phyloP scores from a whole-genome alignment of 1,140 invertebrate species.

The Samia ricini region DNA sequence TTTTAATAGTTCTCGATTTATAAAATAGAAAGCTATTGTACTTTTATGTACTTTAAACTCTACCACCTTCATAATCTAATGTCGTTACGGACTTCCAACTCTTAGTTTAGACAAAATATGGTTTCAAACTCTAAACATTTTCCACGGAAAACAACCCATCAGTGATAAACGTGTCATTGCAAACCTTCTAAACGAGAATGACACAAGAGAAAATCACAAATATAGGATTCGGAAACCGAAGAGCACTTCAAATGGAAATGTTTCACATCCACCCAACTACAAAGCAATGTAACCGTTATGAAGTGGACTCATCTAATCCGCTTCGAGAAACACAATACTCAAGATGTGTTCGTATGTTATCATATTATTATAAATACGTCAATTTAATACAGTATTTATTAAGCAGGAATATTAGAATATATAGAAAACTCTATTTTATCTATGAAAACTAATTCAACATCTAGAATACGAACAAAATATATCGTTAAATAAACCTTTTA shows the following conservation, averaged over 20 bases:
- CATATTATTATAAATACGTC: neutral
- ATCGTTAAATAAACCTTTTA: too few relatives aligned
- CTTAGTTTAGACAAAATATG: too few relatives aligned
- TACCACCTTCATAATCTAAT: too few relatives aligned
- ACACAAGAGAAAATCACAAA: constrained; percentile 1
- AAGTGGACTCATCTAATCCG: neutral
- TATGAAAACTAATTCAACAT: too few relatives aligned
- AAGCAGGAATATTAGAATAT: too few relatives aligned
- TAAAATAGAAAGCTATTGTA: too few relatives aligned
- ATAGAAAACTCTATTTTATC: too few relatives aligned
- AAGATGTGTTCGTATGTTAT: neutral
- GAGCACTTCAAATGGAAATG: neutral
- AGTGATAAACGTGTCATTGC: neutral
- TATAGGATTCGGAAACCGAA: neutral
- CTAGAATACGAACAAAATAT: too few relatives aligned
- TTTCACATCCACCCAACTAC: too few relatives aligned
- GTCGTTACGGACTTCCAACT: too few relatives aligned
- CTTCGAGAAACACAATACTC: neutral
- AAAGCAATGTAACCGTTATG: neutral
- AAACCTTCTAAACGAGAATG: neutral
- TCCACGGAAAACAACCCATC: neutral
- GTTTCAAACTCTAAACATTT: neutral
- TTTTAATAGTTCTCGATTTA: too few relatives aligned
- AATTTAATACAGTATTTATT: neutral
- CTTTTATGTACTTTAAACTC: too few relatives aligned